Conservation (phyloP, 1,140 invertebrate species). For the Brachionus rotundiformis region DNA sequence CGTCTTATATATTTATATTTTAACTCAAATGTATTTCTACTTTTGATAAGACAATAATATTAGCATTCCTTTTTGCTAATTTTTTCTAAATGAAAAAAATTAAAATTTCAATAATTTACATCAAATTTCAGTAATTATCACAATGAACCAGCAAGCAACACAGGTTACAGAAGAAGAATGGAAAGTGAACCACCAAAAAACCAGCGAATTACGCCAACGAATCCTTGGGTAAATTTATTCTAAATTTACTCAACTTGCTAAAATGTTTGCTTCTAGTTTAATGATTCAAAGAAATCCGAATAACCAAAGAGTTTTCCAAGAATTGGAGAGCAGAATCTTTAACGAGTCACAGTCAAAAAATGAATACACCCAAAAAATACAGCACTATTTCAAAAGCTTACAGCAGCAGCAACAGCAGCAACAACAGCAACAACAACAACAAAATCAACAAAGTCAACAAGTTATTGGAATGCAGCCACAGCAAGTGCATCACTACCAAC, state of each 20-base stretch:
- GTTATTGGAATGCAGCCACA: constrained; percentile 9
- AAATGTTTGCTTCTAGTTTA: not conserved
- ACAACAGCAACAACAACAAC: constrained; percentile 20
- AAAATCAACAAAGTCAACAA: constrained; percentile 4
- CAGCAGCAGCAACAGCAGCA: constrained; percentile 25
- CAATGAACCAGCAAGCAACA: not conserved
- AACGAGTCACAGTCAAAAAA: not conserved
- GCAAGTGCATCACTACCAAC: constrained; percentile 7
- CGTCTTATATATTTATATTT: no score
- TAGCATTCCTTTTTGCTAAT: not conserved
- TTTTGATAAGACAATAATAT: not conserved
- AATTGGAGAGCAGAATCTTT: constrained; percentile 14
- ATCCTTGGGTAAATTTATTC: constrained; percentile 25
- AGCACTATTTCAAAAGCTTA: not conserved
- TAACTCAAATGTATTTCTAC: no score
- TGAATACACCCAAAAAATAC: constrained; percentile 31
- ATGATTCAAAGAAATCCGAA: constrained; percentile 7
- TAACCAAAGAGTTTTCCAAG: not conserved
- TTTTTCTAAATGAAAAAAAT: no score
- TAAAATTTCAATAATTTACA: no score
- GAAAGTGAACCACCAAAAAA: constrained; percentile 28
- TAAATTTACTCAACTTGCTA: not conserved
- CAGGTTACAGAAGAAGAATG: constrained; percentile 46
- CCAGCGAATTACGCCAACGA: not conserved
- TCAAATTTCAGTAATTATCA: not conserved